phyloP scores from a whole-genome alignment of 2,113 vertebrate genomes.

The Tonatia bakeri region DNA sequence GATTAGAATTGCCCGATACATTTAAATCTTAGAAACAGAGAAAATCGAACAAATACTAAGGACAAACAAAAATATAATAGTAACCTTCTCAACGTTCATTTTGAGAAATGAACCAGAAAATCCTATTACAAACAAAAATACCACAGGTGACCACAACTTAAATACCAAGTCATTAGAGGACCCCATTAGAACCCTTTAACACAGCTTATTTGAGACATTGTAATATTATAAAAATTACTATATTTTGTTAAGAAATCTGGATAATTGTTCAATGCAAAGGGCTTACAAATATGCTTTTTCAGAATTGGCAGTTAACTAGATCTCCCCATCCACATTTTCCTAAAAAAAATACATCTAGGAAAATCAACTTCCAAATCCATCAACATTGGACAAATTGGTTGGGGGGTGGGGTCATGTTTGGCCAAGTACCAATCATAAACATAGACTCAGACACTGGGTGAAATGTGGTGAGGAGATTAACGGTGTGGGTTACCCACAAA shows the following conservation, averaged over 20 bases:
- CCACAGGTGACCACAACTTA: background rate
- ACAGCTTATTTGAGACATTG: background rate
- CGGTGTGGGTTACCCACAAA: background rate
- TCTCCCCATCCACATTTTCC: background rate
- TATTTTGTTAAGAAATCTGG: constrained; percentile 31
- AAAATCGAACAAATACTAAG: constrained; percentile 7
- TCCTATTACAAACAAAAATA: background rate
- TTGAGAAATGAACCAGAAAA: background rate
- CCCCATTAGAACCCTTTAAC: background rate
- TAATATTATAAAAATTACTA: background rate
- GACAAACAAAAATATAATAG: background rate
- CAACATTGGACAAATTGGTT: background rate
- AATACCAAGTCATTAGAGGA: background rate
- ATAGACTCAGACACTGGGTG: background rate
- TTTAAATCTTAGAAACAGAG: background rate
- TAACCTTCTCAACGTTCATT: background rate
- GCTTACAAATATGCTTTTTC: background rate
- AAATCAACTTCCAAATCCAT: constrained; percentile 2
- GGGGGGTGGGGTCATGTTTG: background rate
- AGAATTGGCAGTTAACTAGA: background rate
- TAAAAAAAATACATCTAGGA: background rate
- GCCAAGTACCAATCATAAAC: background rate
- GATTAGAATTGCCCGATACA: background rate
- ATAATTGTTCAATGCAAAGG: background rate
- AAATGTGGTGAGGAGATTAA: background rate